These are phyloP conservation scores for Slavum lentiscoides DNA, from an alignment of 2,888 invertebrate genomes.

Conservation along the genomic window DNA sequence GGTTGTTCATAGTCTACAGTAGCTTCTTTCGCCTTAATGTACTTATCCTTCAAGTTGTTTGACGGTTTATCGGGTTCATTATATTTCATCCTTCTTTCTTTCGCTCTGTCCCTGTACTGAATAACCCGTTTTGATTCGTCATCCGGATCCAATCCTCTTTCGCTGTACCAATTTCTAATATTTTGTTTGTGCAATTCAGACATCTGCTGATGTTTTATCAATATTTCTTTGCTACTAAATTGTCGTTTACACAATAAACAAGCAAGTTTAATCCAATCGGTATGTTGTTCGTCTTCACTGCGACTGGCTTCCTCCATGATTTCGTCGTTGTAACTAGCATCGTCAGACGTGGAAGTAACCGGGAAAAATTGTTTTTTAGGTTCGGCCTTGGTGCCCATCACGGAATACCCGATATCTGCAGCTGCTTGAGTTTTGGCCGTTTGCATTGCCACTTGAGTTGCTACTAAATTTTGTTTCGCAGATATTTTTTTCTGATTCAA, in stretches of 20 bases:
- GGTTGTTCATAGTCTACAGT: conserved; percentile 62
- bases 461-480: conserved; percentile 59
- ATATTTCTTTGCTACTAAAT: conserved; percentile 85
- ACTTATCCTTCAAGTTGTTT: conserved; percentile 74
- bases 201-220: conserved; percentile 87
- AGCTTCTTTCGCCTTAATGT: conserved; percentile 65
- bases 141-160: conserved; percentile 61
- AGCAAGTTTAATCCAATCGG: conserved; percentile 87
- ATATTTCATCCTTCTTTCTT: conserved; percentile 90
- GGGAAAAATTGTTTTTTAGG: conserved; percentile 29
- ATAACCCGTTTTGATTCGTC: conserved; percentile 61
- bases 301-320: conserved; percentile 70
- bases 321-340: conserved; percentile 65
- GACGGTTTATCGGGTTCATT: conserved; percentile 83
- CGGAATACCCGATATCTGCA: conserved; percentile 89
- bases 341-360: conserved; percentile 49
- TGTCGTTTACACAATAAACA: conserved; percentile 94
- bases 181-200: conserved; percentile 95
- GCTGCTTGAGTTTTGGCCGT: conserved; percentile 61
- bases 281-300: conserved; percentile 63
- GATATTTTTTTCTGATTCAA: conserved; percentile 92
- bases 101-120: conserved; percentile 90
- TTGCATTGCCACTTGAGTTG: conserved; percentile 61
- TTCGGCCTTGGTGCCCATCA: conserved; percentile 75
- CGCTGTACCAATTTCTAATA: conserved; percentile 65